These are phyloP conservation scores for Drosophila sordidapex DNA, from an alignment of 2,888 invertebrate species.

Conservation along the genomic window DNA sequence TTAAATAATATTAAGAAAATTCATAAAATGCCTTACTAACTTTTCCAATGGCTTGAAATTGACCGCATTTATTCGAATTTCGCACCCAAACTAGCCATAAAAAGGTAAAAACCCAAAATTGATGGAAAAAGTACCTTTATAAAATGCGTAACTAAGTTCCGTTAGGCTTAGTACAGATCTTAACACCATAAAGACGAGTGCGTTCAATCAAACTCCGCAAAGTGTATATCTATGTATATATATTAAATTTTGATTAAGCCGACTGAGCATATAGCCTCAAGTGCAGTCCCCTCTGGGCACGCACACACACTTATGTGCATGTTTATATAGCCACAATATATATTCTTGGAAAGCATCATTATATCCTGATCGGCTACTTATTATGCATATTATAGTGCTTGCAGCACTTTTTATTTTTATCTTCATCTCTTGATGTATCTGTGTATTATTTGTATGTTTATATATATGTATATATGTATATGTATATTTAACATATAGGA, in stretches of 20 bases:
- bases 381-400: conserved; percentile 39
- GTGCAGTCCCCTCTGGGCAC: neutral
- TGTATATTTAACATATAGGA: neutral
- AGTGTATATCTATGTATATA: conserved; percentile 30
- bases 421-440: neutral
- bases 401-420: conserved; percentile 34
- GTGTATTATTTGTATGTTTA: neutral
- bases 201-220: neutral
- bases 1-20: neutral
- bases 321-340: conserved; percentile 2
- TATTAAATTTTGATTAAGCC: conserved; percentile 52
- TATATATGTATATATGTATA: conserved; percentile 7
- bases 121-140: neutral
- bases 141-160: neutral
- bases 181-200: neutral
- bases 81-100: neutral
- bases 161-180: neutral
- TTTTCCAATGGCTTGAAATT: neutral
- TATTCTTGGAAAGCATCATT: neutral
- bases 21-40: accelerated
- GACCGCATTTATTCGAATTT: neutral
- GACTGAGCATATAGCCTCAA: conserved; percentile 18
- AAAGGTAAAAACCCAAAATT: neutral
- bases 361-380: neutral
- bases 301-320: neutral